phyloP scores from a whole-genome alignment of 2,797 vertebrate species.

The Chloroceryle inda region DNA sequence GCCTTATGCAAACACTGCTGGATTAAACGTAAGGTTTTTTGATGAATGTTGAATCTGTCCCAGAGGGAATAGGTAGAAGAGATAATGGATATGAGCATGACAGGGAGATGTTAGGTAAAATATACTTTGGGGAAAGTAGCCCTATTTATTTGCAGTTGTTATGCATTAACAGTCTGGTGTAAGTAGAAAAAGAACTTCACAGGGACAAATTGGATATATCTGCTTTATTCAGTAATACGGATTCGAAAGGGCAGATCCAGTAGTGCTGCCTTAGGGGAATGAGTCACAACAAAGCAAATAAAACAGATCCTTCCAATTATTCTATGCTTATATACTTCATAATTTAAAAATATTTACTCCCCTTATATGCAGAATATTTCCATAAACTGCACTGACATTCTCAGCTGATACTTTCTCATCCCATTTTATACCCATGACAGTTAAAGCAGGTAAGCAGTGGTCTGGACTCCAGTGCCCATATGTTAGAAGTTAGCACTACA shows the following conservation, averaged over 20 bases:
- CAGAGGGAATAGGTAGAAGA: neutral
- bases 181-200: neutral
- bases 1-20: neutral
- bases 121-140: neutral
- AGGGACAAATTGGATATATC: neutral
- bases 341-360: neutral
- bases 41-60: neutral
- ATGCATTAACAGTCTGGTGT: neutral
- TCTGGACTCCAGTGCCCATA: neutral
- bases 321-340: neutral
- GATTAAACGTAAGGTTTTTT: neutral
- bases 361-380: neutral
- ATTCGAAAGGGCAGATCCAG: neutral
- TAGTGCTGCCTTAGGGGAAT: neutral
- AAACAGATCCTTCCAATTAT: neutral
- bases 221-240: neutral
- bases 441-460: neutral
- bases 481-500: neutral
- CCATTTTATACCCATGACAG: neutral
- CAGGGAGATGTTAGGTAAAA: neutral
- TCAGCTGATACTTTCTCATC: neutral
- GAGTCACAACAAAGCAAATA: neutral
- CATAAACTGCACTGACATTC: neutral
- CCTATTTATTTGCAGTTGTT: conserved; percentile 33
- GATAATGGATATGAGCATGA: neutral